Conservation (phyloP, 2,113 vertebrate genomes). For the Embiotoca jacksoni region DNA sequence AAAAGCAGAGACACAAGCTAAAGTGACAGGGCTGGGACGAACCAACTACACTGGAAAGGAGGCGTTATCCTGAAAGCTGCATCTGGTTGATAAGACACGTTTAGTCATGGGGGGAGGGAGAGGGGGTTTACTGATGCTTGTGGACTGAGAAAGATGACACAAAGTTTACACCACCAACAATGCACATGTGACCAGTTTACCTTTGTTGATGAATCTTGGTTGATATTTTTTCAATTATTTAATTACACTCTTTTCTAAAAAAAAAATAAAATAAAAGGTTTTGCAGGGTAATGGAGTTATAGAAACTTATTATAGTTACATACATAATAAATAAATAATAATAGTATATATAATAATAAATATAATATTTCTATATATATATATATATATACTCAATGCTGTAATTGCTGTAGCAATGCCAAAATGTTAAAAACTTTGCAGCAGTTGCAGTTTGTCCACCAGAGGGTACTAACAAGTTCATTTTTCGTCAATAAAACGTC, state of each 20-base stretch:
- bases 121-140: not conserved
- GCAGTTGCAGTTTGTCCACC: conserved; percentile 32
- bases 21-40: not conserved
- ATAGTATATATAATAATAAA: no score
- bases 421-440: not conserved
- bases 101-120: not conserved
- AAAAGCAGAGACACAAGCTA: conserved; percentile 15
- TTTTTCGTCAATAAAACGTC: not conserved
- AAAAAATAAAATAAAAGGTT: no score
- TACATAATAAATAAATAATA: no score
- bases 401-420: not conserved
- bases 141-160: not conserved
- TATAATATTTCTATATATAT: no score
- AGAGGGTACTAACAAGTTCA: conserved; percentile 1
- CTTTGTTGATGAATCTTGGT: not conserved
- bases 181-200: not conserved
- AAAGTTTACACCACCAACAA: conserved; percentile 5
- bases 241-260: no score
- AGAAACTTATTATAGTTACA: no score
- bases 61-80: conserved; percentile 55
- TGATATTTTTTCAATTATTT: no score
- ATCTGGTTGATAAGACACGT: conserved; percentile 72
- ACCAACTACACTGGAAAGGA: not conserved
- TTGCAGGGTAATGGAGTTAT: no score
- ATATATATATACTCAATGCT: no score